A percentile compares a stretch with the other conserved stretches of the same genome.
phyloP scores from a whole-genome alignment of 2,888 invertebrate species.

The Sepioteuthis lessoniana region DNA sequence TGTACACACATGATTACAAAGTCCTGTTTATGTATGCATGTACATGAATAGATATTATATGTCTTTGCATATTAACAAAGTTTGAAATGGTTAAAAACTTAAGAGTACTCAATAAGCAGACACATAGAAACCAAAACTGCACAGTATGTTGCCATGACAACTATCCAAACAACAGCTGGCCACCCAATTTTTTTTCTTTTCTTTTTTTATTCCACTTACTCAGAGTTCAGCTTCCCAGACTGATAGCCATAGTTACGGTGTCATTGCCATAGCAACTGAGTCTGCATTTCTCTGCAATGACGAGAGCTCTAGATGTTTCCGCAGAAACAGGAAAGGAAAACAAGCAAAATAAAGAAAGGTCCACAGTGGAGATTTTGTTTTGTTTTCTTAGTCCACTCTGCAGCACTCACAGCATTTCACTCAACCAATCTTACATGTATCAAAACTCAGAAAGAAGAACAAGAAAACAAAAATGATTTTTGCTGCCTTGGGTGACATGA shows the following conservation, averaged over 20 bases:
- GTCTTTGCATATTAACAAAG: neutral
- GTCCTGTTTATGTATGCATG: neutral
- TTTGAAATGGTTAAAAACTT: neutral
- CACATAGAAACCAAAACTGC: constrained; percentile 54
- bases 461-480: neutral
- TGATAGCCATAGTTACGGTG: constrained; percentile 55
- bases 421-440: neutral
- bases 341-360: constrained; percentile 14
- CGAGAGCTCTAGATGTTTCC: constrained; percentile 40
- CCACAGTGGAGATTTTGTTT: neutral
- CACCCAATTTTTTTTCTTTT: constrained; percentile 49
- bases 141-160: constrained; percentile 61
- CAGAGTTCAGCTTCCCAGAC: constrained; percentile 52
- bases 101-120: constrained; percentile 25
- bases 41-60: neutral
- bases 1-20: neutral
- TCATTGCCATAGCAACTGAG: constrained; percentile 41
- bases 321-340: neutral
- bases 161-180: constrained; percentile 57
- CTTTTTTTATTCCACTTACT: constrained; percentile 53
- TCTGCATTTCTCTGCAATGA: constrained; percentile 43
- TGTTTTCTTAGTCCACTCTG: neutral
- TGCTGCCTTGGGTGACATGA: neutral
- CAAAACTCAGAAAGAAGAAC: neutral
- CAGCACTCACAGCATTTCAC: neutral